Evolutionary conservation across 2,888 invertebrate genomes (phyloP), one percentile per base, ranked within the genome.

Genomic region (Taenaris catops): DNA sequence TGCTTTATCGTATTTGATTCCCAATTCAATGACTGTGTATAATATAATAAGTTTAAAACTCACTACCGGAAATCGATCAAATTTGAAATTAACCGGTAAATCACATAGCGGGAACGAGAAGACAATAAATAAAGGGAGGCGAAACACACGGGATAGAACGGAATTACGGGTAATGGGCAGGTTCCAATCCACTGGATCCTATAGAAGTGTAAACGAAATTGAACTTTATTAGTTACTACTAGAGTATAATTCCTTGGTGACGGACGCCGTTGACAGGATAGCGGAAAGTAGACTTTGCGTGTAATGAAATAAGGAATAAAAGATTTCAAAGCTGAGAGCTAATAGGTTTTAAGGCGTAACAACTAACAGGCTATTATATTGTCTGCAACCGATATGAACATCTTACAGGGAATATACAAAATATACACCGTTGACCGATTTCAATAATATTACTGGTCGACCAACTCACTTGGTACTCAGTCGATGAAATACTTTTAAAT

Each of bases 51-150:
- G n/a, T n/a, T n/a, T n/a, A 8, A 31, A 23, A 9, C 2, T 8
- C n/a, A 9, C n/a, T 10, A 16, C 17, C n/a, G 5, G 20, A 20
- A 29, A 20, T 6, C 23, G 31, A 23, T 32, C 38, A 41, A 34
- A 38, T 41, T 38, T 44, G 8, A 44, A 62, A 66, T 67, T 63
- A 64, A 51, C 52, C 48, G 47, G 61, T 69, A 70, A 62, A 63
- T 63, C 61, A 63, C 58, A 53, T 53, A 56, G 53, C 51, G 55
- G 54, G 51, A 52, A 52, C 47, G 48, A 48, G 43, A 47, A 43
- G 42, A 33, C 39, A 38, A 51, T 51, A 58, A 58, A 52, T 55
- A 54, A 58, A 36, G 36, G 45, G 41, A 45, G 35, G 40, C 34
- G 37, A 24, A n/a, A n/a, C n/a, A 33, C 24, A 32, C 43, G 33